These are phyloP conservation scores for Trichogramma evanescens DNA, from an alignment of 2,888 invertebrate genomes.

Conservation along the genomic window DNA sequence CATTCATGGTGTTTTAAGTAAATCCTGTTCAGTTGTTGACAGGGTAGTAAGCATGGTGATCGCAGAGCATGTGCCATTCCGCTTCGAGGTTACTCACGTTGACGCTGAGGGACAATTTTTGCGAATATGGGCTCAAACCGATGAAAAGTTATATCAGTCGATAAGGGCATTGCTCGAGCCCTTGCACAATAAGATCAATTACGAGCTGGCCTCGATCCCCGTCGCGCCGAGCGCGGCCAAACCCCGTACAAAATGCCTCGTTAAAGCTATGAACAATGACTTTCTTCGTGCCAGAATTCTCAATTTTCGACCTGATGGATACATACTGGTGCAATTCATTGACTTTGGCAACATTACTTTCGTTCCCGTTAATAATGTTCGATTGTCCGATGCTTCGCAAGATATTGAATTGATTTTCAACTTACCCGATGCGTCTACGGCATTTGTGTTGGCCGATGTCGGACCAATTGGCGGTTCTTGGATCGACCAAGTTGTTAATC, in stretches of 20 bases:
- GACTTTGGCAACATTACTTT: slow-evolving; percentile 62
- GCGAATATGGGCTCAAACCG: slow-evolving; percentile 66
- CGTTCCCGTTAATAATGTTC: slow-evolving; percentile 55
- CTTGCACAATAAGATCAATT: slow-evolving; percentile 4
- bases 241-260: slow-evolving; percentile 50
- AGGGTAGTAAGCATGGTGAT: slow-evolving; percentile 17
- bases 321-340: slow-evolving; percentile 61
- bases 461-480: slow-evolving; percentile 52
- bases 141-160: slow-evolving; percentile 53
- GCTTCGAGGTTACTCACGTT: slow-evolving; percentile 59
- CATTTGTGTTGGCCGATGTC: slow-evolving; percentile 56
- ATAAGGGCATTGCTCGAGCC: neutral
- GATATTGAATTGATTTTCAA: slow-evolving; percentile 44
- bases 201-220: neutral
- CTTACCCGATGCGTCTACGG: slow-evolving; percentile 55
- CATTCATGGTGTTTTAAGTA: no score
- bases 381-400: slow-evolving; percentile 53
- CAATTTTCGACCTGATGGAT: slow-evolving; percentile 49
- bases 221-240: neutral
- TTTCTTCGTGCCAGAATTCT: slow-evolving; percentile 61
- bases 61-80: slow-evolving; percentile 20
- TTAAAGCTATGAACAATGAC: slow-evolving; percentile 60
- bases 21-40: no score
- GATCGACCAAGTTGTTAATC: slow-evolving; percentile 49
- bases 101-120: slow-evolving; percentile 64